Evolutionary conservation across 2,797 vertebrate species (phyloP), one percentile per base, ranked within the genome.

Genomic region (Setipinna tenuifilis): DNA sequence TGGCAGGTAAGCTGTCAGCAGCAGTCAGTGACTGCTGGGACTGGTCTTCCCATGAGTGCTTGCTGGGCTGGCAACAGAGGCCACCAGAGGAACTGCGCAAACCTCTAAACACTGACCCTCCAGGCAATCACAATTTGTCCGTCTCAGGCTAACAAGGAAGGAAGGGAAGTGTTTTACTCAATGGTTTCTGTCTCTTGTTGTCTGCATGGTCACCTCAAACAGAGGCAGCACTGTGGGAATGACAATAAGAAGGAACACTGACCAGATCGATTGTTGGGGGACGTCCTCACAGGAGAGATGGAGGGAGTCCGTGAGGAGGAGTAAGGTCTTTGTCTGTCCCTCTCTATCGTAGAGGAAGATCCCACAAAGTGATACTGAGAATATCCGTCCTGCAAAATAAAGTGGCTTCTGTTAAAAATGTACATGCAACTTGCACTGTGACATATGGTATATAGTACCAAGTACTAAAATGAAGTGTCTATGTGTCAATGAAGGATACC

Each of bases 231-330:
- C 71, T 78, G 35, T 21, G 71, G 71, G 41, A 21, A 78, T 44
- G 35, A 21, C 71, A 21, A 78, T 17, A 44, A 25, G 17, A 11
- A 0, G 5, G 35, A 71, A 57, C 3, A 28, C 95, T 96, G 95
- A 99, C 98, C 98, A 95, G 98, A 99, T 93, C 98, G 97, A 94
- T 99, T 99, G 96, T 99, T 99, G 21, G 98, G 98, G 68, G 98
- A 99, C 88, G 97, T 98, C 87, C 98, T 96, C 89, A 99, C 97
- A 0, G 98, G 98, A 90, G 98, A 99, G 95, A 99, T 98, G 92
- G 98, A 99, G 75, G 98, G 98, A 16, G 98, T 99, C 86, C 98
- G 97, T 85, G 98, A 99, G 19, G 98, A 99, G 0, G 98, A 99
- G 92, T 99, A 99, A 35, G 98, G 98, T 89, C 98, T 95, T 94